phyloP scores from a whole-genome alignment of 2,888 invertebrate species.

The Anoncus sp. region DNA sequence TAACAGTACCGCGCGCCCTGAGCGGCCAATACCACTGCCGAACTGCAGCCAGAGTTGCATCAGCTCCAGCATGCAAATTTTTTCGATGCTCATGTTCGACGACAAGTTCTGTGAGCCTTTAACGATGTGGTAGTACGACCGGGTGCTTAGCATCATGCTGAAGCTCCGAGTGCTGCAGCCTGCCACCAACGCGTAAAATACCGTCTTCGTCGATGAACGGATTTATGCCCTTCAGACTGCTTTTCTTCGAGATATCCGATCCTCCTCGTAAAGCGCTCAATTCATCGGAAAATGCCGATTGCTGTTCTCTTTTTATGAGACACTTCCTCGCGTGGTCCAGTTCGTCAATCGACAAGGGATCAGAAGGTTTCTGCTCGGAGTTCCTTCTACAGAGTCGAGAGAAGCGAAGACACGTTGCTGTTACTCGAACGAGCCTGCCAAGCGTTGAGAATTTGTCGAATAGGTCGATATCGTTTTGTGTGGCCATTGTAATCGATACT shows the following conservation, averaged over 20 bases:
- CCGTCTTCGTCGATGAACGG: conserved; percentile 31
- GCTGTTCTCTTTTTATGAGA: conserved; percentile 7
- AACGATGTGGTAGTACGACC: conserved; percentile 12
- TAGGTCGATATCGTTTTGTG: background rate
- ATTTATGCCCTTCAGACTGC: conserved; percentile 5
- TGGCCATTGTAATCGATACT: no score
- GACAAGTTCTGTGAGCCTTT: conserved; percentile 27
- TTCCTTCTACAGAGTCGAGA: background rate
- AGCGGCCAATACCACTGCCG: conserved; percentile 50
- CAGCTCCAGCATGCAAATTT: conserved; percentile 43
- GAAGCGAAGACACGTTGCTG: background rate
- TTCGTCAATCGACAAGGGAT: conserved; percentile 6
- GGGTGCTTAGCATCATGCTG: conserved; percentile 30
- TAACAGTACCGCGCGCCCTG: conserved; percentile 30
- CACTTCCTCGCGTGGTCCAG: conserved; percentile 9
- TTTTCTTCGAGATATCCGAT: background rate
- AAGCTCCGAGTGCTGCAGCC: conserved; percentile 30
- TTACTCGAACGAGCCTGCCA: background rate
- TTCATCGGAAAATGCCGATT: conserved; percentile 14
- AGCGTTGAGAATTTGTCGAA: conserved; percentile 10
- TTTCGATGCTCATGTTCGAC: conserved; percentile 39
- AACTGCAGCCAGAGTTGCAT: conserved; percentile 30
- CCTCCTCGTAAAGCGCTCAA: conserved; percentile 1
- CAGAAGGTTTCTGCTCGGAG: background rate
- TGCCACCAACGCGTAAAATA: conserved; percentile 24